phyloP scores from a whole-genome alignment of 2,888 invertebrate genomes.

The Polydrusus tereticollis region DNA sequence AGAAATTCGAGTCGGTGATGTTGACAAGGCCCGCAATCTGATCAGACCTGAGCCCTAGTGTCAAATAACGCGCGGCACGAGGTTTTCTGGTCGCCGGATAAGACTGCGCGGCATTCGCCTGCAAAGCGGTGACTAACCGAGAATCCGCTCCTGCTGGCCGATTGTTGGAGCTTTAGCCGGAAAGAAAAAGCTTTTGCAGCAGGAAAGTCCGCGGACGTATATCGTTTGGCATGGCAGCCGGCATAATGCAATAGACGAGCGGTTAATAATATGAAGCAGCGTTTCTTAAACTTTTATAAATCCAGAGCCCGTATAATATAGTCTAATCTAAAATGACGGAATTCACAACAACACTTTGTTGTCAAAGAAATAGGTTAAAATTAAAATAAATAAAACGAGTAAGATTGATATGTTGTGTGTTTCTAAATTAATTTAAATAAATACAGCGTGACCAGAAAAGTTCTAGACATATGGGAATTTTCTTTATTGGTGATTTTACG shows the following conservation, averaged over 20 bases:
- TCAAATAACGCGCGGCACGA: slow-evolving; percentile 25
- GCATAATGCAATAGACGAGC: slow-evolving; percentile 20
- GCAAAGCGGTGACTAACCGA: slow-evolving; percentile 44
- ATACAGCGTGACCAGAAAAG: too few species aligned
- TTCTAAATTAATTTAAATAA: too few species aligned
- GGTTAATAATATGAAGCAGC: background rate
- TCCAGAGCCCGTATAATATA: too few species aligned
- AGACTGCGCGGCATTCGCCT: slow-evolving; percentile 32
- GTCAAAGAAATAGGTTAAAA: too few species aligned
- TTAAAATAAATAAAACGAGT: too few species aligned
- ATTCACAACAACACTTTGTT: too few species aligned
- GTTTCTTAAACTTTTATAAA: too few species aligned
- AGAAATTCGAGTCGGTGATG: background rate
- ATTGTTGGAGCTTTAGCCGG: slow-evolving; percentile 31
- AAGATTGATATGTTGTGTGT: too few species aligned
- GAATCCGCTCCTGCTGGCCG: slow-evolving; percentile 18
- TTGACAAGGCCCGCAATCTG: slow-evolving; percentile 11
- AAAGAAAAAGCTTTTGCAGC: slow-evolving; percentile 30
- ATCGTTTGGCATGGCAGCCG: slow-evolving; percentile 10
- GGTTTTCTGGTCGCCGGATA: slow-evolving; percentile 6
- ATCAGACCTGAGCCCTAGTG: slow-evolving; percentile 13
- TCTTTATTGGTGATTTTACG: too few species aligned
- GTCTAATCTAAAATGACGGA: background rate
- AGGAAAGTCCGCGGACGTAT: slow-evolving; percentile 17
- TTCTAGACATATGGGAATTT: too few species aligned